Base-by-base conservation (phyloP, 64 coral and sea anemone genomes). In the Montipora foliosa region DNA sequence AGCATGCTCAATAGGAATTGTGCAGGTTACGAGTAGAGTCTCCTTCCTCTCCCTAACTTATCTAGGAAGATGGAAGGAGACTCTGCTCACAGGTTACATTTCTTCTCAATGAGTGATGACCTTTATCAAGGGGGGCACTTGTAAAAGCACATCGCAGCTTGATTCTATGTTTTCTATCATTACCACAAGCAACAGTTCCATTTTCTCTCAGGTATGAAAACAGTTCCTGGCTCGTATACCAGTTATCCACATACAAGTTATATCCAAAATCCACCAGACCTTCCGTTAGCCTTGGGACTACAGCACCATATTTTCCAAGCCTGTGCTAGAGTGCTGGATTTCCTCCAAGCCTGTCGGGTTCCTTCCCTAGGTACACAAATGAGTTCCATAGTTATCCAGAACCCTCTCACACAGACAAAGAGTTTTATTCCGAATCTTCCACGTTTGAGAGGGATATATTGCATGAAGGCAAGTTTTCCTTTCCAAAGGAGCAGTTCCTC, bases 141-240 rank as follows among this genome's bases (percentile, higher is more conserved):
- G 72, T 89, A 51, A 77, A 89, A 12, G 0, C 49, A 11, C 19
- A 8, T 77, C 73, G 87, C 7, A 89, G 87, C 73, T 93, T 68
- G 57, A 79, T 66, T n/a, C 84, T 58, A 19, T 88, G 88, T 22
- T 88, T 81, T 53, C 48, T 2, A 9, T 67, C 83, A 68, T 67
- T 93, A 7, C 92, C 84, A 93, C 83, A 88, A 5, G 61, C 77
- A 93, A n/a, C 57, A 25, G 92, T 93, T 3, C 80, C 25, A 15
- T 88, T 78, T 44, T 72, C 83, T 73, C 6, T 10, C 44, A 80
- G 64, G 45, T 93, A 88, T 0, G 0, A 15, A 6, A 82, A 79
- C 4, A 88, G n/a, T 72, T 16, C 59, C n/a, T 72, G 19, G 16
- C 62, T 80, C 1, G 92, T 88, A 15, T 64, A 64, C 60, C 60